Base-by-base conservation (phyloP, 2,113 vertebrate species). In the Chionomys nivalis region DNA sequence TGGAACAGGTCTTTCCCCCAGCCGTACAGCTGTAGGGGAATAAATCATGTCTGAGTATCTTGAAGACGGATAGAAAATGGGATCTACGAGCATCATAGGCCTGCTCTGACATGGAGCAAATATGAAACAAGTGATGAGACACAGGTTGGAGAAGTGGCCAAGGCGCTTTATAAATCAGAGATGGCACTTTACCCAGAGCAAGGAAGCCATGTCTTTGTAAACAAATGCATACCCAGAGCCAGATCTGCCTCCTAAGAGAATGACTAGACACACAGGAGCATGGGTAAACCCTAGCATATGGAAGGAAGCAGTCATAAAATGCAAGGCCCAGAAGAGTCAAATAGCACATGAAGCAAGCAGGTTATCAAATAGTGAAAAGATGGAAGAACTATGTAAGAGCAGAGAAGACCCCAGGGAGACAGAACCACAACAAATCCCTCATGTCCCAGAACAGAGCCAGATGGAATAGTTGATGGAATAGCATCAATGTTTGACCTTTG, bases 161-260 rank as follows among this genome's bases (percentile, higher is more conserved):
- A 77, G 76, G 21, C 63, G 9, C 88, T 58, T 39, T 44, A n/a
- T 61, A 72, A 58, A 79, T 91, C 36, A 91, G 55, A 58, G 72
- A 39, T 14, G 0, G 88, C 72, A 81, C 21, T 95, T 92, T 44
- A 92, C 42, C 66, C 72, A 61, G 79, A 77, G 77, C 28, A 47
- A 26, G 81, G 86, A 17, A 90, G 26, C 36, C 61, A 44, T 17
- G 12, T 23, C 39, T 79, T 92, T 83, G 47, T n/a, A 88, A 95
- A 85, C 17, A 79, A 70, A 77, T 26, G n/a, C 36, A 83, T 9
- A 5, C 23, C 55, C 4, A 83, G 21, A 70, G 47, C 75, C 19
- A 72, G 44, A 72, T 81, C 9, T 75, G 63, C 85, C 65, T 96
- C 17, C 68, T 86, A 83, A 93, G 81, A 42, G 44, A 86, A 95